phyloP scores from a whole-genome alignment of 1,140 invertebrate species.

The Penaeus chinensis region DNA sequence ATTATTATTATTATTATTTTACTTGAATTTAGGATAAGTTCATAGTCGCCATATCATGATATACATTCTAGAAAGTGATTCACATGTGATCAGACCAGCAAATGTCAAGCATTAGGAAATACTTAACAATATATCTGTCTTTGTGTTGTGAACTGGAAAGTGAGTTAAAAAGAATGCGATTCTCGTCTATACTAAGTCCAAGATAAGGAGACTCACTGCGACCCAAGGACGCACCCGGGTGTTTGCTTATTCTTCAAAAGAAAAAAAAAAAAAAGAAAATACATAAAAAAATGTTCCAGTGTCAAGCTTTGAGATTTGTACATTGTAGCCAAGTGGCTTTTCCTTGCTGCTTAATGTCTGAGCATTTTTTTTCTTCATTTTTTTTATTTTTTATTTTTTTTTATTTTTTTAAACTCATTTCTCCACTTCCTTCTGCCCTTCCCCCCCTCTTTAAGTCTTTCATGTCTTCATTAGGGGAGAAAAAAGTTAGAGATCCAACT shows the following conservation, averaged over 20 bases:
- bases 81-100: too few species aligned
- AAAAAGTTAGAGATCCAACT: neutral
- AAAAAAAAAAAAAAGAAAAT: too few species aligned
- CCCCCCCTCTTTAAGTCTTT: constrained; percentile 17
- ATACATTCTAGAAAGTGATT: too few species aligned
- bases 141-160: constrained; percentile 30
- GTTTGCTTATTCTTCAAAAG: too few species aligned
- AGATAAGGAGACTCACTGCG: neutral
- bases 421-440: too few species aligned
- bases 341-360: constrained; percentile 34
- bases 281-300: constrained; percentile 29
- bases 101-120: too few species aligned
- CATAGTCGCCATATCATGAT: too few species aligned
- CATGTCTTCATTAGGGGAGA: constrained; percentile 3
- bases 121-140: neutral
- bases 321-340: constrained; percentile 7
- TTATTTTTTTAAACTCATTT: too few species aligned
- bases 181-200: constrained; percentile 4
- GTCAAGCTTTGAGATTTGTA: neutral
- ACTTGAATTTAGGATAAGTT: too few species aligned
- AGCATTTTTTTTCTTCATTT: constrained; percentile 16
- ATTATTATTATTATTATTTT: too few species aligned
- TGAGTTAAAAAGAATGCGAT: constrained; percentile 10
- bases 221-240: too few species aligned
- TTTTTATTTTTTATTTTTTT: too few species aligned